phyloP scores from a whole-genome alignment of 2,888 invertebrate genomes.

The Craniophora ligustri region DNA sequence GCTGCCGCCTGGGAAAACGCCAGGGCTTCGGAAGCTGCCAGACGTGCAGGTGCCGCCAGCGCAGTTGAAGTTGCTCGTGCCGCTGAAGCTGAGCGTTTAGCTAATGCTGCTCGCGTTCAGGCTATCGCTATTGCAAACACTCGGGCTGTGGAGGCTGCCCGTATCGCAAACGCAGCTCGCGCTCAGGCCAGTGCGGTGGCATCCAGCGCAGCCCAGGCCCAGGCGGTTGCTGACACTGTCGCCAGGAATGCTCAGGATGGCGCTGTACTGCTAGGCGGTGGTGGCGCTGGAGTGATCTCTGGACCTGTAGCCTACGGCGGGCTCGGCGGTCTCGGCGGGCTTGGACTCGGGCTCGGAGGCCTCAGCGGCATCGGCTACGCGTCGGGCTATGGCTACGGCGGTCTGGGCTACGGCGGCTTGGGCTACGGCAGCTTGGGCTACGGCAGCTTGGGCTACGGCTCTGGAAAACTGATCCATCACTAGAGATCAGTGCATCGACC shows the following conservation, averaged over 20 bases:
- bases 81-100: constrained; percentile 65
- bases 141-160: constrained; percentile 80
- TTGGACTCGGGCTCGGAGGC: constrained; percentile 42
- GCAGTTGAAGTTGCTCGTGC: constrained; percentile 57
- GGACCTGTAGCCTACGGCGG: constrained; percentile 56
- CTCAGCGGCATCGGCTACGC: constrained; percentile 49
- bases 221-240: constrained; percentile 57
- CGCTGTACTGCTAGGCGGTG: constrained; percentile 71
- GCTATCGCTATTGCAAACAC: constrained; percentile 82
- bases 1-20: constrained; percentile 84
- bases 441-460: constrained; percentile 32
- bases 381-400: constrained; percentile 45
- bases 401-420: constrained; percentile 27
- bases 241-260: constrained; percentile 75
- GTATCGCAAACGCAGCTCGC: constrained; percentile 72
- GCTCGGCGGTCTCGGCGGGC: constrained; percentile 52
- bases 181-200: constrained; percentile 56
- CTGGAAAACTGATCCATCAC: constrained; percentile 38
- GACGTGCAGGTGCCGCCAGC: constrained; percentile 64
- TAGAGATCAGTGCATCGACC: constrained; percentile 41
- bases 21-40: constrained; percentile 79
- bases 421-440: constrained; percentile 35
- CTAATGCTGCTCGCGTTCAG: constrained; percentile 81
- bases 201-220: constrained; percentile 55
- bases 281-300: constrained; percentile 32